Base-by-base conservation (phyloP, 2,797 vertebrate species). In the Pangasius krempfi region DNA sequence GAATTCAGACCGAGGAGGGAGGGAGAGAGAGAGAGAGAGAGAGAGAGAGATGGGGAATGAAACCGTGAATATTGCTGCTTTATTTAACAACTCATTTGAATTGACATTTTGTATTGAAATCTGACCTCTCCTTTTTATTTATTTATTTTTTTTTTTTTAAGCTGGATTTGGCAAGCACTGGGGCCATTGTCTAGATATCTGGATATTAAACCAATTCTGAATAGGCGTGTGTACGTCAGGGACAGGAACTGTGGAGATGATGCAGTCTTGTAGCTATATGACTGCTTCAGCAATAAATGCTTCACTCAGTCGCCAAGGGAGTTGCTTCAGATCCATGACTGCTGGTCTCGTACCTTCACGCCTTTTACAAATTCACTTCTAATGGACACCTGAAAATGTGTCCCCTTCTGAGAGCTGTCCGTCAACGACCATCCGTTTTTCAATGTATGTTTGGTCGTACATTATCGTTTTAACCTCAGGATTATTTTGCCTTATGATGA, bases 31-130 rank as follows among this genome's bases (percentile, higher is more conserved):
- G 3, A 14, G 40, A 47, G 40, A 4, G 60, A 54, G 44, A 68
- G 12, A 22, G 66, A 30, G 20, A 5, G 52, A 27, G 33, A n/a
- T 62, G 7, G 54, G 62, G 50, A 80, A 52, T 80, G 20, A 60
- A 27, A 85, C 50, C n/a, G 16, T 66, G n/a, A 86, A 86, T 78
- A 60, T 14, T 44, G 33, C 70, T 86, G 85, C 37, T 76, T 62
- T 30, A 75, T 47, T 58, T 40, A 76, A 60, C 16, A 33, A 62
- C 73, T 79, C 22, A 66, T 86, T 79, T 66, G 44, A 76, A 27
- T 78, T 50, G 56, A 64, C 47, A 70, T 84, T 66, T 83, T 72
- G 2, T 62, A 47, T 50, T 78, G 9, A 33, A 60, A 16, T 76
- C n/a, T 64, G 37, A 73, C 12, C 44, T 52, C 18, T 79, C 1